These are phyloP conservation scores for Calliphora vicina DNA, from an alignment of 1,140 invertebrate species.

Conservation along the genomic window DNA sequence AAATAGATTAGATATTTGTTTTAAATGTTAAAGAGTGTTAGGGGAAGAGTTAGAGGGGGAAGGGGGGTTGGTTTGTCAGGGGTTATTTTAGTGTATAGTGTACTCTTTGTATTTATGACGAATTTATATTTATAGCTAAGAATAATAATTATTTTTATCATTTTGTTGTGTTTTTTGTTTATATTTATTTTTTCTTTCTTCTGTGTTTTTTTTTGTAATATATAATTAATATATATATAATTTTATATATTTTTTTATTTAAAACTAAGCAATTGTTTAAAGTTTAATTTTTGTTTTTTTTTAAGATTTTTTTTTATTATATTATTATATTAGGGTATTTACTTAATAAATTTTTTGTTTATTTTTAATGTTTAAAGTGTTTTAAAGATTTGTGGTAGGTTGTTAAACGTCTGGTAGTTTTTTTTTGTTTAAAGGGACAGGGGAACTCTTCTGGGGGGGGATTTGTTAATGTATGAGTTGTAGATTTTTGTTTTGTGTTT, in stretches of 20 bases:
- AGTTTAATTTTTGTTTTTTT: slow-evolving; percentile 17
- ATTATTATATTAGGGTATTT: not conserved
- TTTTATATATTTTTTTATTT: slow-evolving; percentile 12
- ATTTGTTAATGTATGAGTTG: not conserved
- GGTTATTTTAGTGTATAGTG: not conserved
- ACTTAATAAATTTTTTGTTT: not conserved
- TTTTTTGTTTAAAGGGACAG: no score
- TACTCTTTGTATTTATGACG: slow-evolving; percentile 18
- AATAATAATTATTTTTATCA: not conserved
- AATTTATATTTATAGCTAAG: slow-evolving; percentile 34
- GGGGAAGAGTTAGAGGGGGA: not conserved
- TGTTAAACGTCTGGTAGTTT: no score
- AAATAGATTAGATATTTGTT: not conserved
- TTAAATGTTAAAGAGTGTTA: not conserved
- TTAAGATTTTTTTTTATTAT: not conserved
- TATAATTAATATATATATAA: slow-evolving; percentile 16
- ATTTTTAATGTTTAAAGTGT: not conserved
- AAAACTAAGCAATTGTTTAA: slow-evolving; percentile 33
- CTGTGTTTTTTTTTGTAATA: slow-evolving; percentile 12
- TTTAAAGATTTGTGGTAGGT: not conserved
- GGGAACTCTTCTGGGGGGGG: not conserved
- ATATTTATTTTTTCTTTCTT: not conserved
- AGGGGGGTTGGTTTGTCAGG: not conserved
- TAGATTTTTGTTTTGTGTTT: not conserved
- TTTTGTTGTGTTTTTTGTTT: not conserved